phyloP scores from a whole-genome alignment of 2,113 vertebrate genomes.

The Gavia stellata region DNA sequence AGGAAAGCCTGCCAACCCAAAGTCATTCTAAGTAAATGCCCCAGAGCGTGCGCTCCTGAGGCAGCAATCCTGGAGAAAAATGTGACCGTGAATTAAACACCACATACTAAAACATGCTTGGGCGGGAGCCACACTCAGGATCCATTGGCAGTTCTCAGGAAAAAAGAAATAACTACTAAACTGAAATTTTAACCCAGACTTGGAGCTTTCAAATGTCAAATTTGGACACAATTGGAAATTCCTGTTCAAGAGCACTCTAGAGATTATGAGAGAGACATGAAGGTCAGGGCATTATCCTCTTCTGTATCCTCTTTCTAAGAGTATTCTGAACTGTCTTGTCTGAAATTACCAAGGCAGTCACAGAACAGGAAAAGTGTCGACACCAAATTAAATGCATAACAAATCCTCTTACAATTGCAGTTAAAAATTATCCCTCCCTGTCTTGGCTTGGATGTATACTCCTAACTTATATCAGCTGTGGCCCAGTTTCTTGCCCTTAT shows the following conservation, averaged over 20 bases:
- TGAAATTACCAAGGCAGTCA: background rate
- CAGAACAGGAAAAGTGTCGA: background rate
- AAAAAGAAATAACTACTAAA: background rate
- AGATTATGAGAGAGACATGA: background rate
- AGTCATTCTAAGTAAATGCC: background rate
- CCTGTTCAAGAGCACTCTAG: background rate
- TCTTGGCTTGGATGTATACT: background rate
- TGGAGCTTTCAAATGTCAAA: background rate
- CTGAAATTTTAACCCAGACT: background rate
- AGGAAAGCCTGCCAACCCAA: background rate
- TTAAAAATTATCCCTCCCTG: background rate
- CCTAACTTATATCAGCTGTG: background rate
- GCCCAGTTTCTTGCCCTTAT: background rate
- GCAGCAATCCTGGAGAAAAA: background rate
- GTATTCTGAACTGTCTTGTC: background rate
- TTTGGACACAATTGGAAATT: background rate
- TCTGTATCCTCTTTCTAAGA: background rate
- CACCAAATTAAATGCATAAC: background rate
- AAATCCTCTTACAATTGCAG: background rate
- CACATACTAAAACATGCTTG: background rate
- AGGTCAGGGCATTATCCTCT: background rate
- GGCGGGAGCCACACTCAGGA: background rate
- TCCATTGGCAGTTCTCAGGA: no score
- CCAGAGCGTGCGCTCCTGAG: accelerated
- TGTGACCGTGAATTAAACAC: background rate